Conservation (phyloP, 1,140 invertebrate genomes). For the Theocolax elegans region DNA sequence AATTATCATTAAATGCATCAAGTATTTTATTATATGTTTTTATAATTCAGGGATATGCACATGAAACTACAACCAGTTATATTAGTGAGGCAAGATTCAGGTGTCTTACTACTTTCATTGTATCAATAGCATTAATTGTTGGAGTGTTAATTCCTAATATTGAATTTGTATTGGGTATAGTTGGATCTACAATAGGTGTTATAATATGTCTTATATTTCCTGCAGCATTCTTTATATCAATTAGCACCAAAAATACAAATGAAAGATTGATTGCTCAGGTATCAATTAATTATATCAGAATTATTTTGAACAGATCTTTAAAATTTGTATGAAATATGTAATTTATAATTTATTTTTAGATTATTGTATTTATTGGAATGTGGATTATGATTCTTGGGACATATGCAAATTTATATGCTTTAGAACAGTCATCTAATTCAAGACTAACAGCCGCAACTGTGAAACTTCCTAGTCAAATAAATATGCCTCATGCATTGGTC, state of each 20-base stretch:
- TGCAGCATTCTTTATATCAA: conserved; percentile 78
- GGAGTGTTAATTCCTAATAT: conserved; percentile 88
- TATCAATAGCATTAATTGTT: conserved; percentile 78
- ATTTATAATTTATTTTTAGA: conserved; percentile 64
- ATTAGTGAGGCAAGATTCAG: conserved; percentile 86
- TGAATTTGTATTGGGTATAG: conserved; percentile 90
- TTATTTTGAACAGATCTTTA: conserved; percentile 7
- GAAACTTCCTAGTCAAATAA: conserved; percentile 58
- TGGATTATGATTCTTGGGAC: conserved; percentile 87
- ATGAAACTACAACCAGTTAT: conserved; percentile 70
- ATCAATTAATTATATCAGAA: conserved; percentile 28
- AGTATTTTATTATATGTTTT: conserved; percentile 32
- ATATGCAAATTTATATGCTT: conserved; percentile 84
- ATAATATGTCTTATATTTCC: conserved; percentile 94
- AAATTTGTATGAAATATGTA: conserved; percentile 27
- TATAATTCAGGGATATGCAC: conserved; percentile 62
- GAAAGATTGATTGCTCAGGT: conserved; percentile 79
- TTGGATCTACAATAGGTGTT: conserved; percentile 95
- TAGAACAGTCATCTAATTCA: conserved; percentile 69
- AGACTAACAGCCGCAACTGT: conserved; percentile 48
- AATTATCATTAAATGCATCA: not conserved
- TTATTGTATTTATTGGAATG: conserved; percentile 80
- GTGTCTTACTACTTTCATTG: conserved; percentile 81
- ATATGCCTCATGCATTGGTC: conserved; percentile 56
- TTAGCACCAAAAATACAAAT: conserved; percentile 79